phyloP scores from a whole-genome alignment of 2,797 vertebrate species.

The Mustela erminea region DNA sequence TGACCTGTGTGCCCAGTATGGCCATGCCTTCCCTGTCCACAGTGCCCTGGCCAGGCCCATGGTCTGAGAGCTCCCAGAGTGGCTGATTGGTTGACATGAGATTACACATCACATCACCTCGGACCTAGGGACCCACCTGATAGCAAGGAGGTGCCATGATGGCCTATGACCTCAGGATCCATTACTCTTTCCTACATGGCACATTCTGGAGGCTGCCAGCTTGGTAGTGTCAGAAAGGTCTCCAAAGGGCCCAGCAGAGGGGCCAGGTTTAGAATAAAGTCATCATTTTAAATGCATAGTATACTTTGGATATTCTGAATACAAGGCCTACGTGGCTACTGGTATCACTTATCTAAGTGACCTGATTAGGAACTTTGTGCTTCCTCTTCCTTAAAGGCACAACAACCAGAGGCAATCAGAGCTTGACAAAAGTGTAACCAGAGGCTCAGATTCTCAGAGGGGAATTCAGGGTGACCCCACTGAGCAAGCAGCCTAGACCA shows the following conservation, averaged over 20 bases:
- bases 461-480: not conserved
- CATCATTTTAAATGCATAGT: not conserved
- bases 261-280: not conserved
- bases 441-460: not conserved
- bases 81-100: not conserved
- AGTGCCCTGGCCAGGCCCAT: not conserved
- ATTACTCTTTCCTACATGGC: not conserved
- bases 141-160: not conserved
- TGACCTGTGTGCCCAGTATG: not conserved
- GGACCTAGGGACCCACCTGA: not conserved
- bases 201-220: not conserved
- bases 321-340: not conserved
- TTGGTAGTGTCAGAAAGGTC: not conserved
- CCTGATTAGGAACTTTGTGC: not conserved
- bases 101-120: not conserved
- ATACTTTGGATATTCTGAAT: not conserved
- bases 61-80: not conserved
- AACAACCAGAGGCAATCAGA: not conserved
- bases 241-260: not conserved
- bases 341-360: not conserved
- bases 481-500: not conserved
- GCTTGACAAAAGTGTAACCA: not conserved
- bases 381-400: not conserved
- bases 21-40: not conserved
- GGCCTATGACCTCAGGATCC: not conserved